Percentiles rank a stretch among this genome's conserved stretches.
These are phyloP conservation scores for Neodon shergylaensis DNA, from an alignment of 2,113 vertebrate species.

Conservation along the genomic window DNA sequence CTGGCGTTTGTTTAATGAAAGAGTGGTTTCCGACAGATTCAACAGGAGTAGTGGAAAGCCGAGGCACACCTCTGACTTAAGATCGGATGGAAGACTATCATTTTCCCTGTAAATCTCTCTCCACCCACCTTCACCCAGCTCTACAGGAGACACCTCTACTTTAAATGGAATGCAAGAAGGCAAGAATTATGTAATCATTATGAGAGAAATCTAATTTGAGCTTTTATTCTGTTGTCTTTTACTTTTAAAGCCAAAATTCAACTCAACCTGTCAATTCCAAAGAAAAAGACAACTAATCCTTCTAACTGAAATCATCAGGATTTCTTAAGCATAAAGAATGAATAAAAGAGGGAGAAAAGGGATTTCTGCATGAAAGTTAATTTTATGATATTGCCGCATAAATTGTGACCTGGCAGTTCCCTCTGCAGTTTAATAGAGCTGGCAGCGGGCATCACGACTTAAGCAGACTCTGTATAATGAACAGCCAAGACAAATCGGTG, in stretches of 20 bases:
- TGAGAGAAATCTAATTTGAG: conserved; percentile 59
- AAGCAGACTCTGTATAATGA: conserved; percentile 79
- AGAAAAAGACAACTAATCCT: conserved; percentile 65
- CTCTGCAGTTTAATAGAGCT: conserved; percentile 80
- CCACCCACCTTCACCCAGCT: accelerated
- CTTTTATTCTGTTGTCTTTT: conserved; percentile 56
- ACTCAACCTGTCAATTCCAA: conserved; percentile 55
- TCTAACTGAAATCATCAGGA: conserved; percentile 69
- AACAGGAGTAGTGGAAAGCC: accelerated
- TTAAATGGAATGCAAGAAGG: conserved; percentile 22
- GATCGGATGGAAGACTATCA: not conserved
- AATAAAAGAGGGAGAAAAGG: conserved; percentile 22
- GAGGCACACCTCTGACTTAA: not conserved
- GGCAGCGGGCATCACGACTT: conserved; percentile 78
- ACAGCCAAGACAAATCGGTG: conserved; percentile 81
- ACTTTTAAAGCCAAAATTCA: conserved; percentile 64
- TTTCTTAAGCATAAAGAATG: conserved; percentile 73
- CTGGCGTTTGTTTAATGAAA: not conserved
- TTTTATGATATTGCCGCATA: conserved; percentile 79
- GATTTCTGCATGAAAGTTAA: conserved; percentile 78
- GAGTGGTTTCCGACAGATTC: not conserved
- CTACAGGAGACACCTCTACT: not conserved
- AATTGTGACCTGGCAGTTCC: conserved; percentile 80
- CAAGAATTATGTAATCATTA: conserved; percentile 64
- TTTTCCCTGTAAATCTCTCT: not conserved